A percentile compares a stretch with the other conserved stretches of the same genome.
Evolutionary conservation across 2,888 invertebrate genomes (phyloP).

Genomic region (Agrotis segetum): DNA sequence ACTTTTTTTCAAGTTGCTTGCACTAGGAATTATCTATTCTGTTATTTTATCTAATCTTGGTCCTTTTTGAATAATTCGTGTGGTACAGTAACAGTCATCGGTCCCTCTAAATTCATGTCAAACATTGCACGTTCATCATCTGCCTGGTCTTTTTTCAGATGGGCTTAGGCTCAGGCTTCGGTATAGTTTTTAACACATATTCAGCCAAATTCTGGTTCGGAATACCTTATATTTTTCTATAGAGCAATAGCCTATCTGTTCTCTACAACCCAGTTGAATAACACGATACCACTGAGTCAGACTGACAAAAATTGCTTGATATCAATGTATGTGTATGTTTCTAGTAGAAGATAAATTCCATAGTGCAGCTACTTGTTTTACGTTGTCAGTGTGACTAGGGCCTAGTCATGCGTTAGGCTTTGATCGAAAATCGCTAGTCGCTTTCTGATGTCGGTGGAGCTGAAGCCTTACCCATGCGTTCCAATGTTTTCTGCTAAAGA

Average conservation of each 20-base stretch:
- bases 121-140: not conserved
- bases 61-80: not conserved
- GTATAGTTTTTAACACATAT: not conserved
- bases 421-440: conserved; percentile 7
- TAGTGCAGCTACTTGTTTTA: too few relatives aligned
- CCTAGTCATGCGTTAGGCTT: too few relatives aligned
- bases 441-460: not conserved
- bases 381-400: too few relatives aligned
- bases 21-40: not conserved
- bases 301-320: not conserved
- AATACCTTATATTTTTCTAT: not conserved
- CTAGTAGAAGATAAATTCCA: too few relatives aligned
- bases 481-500: conserved; percentile 12
- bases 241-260: not conserved
- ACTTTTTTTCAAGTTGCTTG: not conserved
- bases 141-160: too few relatives aligned
- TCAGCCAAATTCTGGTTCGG: not conserved
- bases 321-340: too few relatives aligned
- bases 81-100: not conserved
- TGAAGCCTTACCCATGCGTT: not conserved
- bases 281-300: not conserved
- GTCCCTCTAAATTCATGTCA: too few relatives aligned
- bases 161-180: too few relatives aligned
- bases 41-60: too few relatives aligned
- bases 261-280: not conserved